Base-by-base conservation (phyloP, 37 sponge, comb jelly and placozoan species). In the Tethya wilhelma region DNA sequence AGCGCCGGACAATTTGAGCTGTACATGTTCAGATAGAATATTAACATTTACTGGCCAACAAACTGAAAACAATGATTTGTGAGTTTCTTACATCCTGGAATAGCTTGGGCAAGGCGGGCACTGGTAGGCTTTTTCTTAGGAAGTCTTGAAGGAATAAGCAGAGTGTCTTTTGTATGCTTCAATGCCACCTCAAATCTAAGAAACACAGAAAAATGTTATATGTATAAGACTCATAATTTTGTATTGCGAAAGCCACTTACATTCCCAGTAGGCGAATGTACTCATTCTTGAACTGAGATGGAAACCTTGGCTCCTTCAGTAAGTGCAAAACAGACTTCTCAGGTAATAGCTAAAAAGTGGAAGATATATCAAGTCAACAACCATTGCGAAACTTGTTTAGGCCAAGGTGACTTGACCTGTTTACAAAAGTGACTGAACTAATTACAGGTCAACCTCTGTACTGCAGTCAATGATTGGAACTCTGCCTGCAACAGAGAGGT, bases 111-210 rank as follows among this genome's bases (percentile, higher is more conserved):
- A 2, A 87, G 72, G 30, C 0, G 32, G 33, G 29, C 56, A 1
- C 46, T 25, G 37, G 55, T 28, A 29, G 94, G 94, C 44, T 31
- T 44, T 0, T 11, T 58, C 41, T 78, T 89, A 23, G 90, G 90
- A 17, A 93, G 80, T 22, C 84, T 83, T 33, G 94, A 93, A 2
- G 94, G 94, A 68, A 93, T 89, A 25, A 93, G 84, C 0, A 93
- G 70, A 39, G 38, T 39, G 1, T 89, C 71, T n/a, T 38, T 31
- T 2, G 79, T 75, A 33, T 83, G 79, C 22, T 36, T 76, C 41
- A 93, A 72, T 5, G 83, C 87, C 31, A 93, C 90, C 36, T 89
- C 94, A 89, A 93, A 93, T 30, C 90, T 90, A 37, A 3, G 60
- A 3, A 37, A 26, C 4, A 45, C 22, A 43, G 40, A 38, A 67